Base-by-base conservation (phyloP, 2,113 vertebrate genomes). In the Eurypyga helias region DNA sequence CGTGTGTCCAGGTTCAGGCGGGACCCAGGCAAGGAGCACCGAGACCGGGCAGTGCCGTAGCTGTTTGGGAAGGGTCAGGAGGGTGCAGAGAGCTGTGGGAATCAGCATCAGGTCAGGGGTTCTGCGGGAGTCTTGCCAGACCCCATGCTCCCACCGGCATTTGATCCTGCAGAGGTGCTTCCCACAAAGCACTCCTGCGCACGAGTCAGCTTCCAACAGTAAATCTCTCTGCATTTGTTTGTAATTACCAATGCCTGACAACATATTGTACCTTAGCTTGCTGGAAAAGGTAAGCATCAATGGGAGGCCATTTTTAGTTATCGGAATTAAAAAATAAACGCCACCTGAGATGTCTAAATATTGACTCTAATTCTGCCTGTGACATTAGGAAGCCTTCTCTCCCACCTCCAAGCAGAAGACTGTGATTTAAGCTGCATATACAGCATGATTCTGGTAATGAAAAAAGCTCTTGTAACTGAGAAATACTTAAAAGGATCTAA, bases 61-160 rank as follows among this genome's bases (percentile, higher is more conserved):
- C 26, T 0, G 1, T 6, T 7, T 4, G 20, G 72, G 29, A 18
- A n/a, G 45, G 51, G 29, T 5, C 23, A 2, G 69, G 24, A 36
- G n/a, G 41, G 36, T 55, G 29, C 26, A 6, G 60, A 3, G 7
- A 8, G 24, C 33, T 7, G 3, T 25, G 61, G 24, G 1, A 5
- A 17, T 7, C 23, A 6, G 12, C 5, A 6, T 1, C 1, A 7
- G 36, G 2, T 13, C 25, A 2, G 23, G 34, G 58, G 3, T 51
- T 31, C 62, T 2, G 1, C 0, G 2, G 80, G 69, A 70, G 14
- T 7, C 62, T 3, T 1, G 0, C 11, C 2, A 6, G 13, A 21
- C 29, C 71, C 52, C 17, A 3, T 1, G 0, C 8, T 23, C 26
- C 36, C 45, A 14, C 8, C 15, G 3, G 9, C 41, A 41, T 41